phyloP scores from a whole-genome alignment of 2,888 invertebrate species.

The Morpho achilles region DNA sequence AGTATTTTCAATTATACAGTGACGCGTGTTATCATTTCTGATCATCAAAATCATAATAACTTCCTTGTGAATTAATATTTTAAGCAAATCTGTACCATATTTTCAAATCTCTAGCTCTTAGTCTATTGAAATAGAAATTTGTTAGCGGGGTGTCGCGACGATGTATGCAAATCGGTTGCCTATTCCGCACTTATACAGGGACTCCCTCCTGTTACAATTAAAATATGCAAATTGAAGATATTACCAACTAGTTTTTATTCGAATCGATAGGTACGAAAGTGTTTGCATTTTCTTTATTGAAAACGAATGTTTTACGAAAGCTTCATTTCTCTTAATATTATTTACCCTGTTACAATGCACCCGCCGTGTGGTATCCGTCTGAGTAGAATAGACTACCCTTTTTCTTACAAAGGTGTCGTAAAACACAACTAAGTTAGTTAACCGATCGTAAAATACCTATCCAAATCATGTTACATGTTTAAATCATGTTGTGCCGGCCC shows the following conservation, averaged over 20 bases:
- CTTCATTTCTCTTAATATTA: not conserved
- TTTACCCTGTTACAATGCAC: too few relatives aligned
- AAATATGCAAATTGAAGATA: constrained; percentile 75
- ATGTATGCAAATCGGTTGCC: constrained; percentile 67
- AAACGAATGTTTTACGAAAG: constrained; percentile 1
- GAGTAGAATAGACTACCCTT: too few relatives aligned
- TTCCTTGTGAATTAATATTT: too few relatives aligned
- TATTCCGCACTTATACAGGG: constrained; percentile 62
- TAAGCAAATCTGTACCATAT: not conserved
- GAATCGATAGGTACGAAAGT: constrained; percentile 46
- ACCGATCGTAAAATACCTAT: too few relatives aligned
- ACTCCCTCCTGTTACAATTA: constrained; percentile 67
- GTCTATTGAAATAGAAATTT: constrained; percentile 18
- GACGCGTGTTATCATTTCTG: too few relatives aligned
- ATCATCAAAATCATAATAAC: too few relatives aligned
- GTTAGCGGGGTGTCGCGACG: constrained; percentile 23
- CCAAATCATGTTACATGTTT: too few relatives aligned
- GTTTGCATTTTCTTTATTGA: constrained; percentile 19
- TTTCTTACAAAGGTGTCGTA: too few relatives aligned
- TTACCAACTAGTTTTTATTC: constrained; percentile 75
- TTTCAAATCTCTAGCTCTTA: not conserved
- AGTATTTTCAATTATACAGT: too few relatives aligned
- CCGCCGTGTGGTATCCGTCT: too few relatives aligned
- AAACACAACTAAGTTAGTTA: too few relatives aligned
- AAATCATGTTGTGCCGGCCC: too few relatives aligned